Percentiles rank a stretch among this genome's conserved stretches.
phyloP scores from a whole-genome alignment of 2,113 vertebrate genomes.

The Arenaria interpres region DNA sequence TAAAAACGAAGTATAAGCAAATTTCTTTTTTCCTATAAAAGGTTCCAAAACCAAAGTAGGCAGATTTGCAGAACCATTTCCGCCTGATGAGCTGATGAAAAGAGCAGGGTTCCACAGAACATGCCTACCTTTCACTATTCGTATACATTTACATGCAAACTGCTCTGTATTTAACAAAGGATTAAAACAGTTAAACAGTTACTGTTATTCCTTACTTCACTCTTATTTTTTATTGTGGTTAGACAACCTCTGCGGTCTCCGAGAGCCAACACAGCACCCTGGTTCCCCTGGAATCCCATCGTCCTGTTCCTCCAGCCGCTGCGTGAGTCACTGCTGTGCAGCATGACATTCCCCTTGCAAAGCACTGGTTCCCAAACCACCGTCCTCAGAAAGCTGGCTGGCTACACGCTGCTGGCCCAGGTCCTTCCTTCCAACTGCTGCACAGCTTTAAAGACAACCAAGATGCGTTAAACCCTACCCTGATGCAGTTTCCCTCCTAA shows the following conservation, averaged over 20 bases:
- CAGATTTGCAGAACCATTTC: not conserved
- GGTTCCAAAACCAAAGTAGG: constrained; percentile 33
- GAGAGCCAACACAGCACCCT: not conserved
- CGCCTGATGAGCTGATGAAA: not conserved
- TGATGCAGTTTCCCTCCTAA: not conserved
- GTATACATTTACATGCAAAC: not conserved
- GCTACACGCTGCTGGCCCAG: not conserved
- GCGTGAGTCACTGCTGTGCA: not conserved
- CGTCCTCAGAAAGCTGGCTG: not conserved
- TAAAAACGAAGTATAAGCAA: not conserved
- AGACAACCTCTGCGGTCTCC: not conserved
- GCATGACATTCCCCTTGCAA: not conserved
- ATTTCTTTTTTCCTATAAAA: constrained; percentile 6
- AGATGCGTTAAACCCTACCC: not conserved
- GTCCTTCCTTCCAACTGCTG: constrained; percentile 2
- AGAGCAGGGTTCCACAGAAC: not conserved
- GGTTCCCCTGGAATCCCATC: not conserved
- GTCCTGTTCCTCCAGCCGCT: not conserved
- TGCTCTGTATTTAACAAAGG: not conserved
- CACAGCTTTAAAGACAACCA: not conserved
- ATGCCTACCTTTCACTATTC: not conserved
- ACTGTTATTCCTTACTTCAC: not conserved
- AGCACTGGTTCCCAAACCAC: constrained; percentile 13
- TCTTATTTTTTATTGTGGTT: not conserved
- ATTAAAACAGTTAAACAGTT: not conserved